phyloP scores from a whole-genome alignment of 2,797 vertebrate genomes.

The Spondyliosoma cantharus region DNA sequence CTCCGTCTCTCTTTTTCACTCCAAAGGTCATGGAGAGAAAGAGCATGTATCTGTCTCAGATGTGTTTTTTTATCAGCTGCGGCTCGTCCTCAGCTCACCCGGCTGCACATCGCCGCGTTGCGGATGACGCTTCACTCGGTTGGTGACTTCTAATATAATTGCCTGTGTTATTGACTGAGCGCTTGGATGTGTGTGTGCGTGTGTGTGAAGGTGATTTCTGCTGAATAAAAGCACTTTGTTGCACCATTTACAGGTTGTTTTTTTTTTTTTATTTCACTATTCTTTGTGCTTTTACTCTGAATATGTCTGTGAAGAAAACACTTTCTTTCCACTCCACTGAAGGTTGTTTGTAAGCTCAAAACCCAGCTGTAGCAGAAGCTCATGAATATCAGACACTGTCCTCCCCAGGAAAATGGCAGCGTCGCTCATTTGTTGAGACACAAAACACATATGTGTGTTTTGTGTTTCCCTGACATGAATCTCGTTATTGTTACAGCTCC shows the following conservation, averaged over 20 bases:
- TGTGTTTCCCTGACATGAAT: not conserved
- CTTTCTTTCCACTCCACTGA: not conserved
- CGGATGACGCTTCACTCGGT: constrained; percentile 32
- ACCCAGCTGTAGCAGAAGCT: constrained; percentile 5
- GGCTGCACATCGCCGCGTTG: constrained; percentile 17
- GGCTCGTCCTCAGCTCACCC: constrained; percentile 43
- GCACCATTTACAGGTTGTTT: constrained; percentile 8
- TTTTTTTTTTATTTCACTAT: constrained; percentile 13
- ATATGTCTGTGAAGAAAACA: constrained; percentile 9
- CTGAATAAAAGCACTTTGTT: constrained; percentile 32
- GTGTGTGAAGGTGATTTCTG: constrained; percentile 40
- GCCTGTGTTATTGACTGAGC: constrained; percentile 38
- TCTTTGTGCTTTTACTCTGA: constrained; percentile 20
- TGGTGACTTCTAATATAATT: constrained; percentile 49
- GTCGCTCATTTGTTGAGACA: not conserved
- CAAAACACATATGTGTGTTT: not conserved
- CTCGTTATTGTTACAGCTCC: not conserved
- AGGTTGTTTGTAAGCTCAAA: constrained; percentile 18
- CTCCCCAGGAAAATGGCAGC: not conserved
- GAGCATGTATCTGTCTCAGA: constrained; percentile 40
- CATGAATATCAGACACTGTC: constrained; percentile 10
- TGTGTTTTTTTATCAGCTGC: constrained; percentile 43
- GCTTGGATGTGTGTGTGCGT: constrained; percentile 14
- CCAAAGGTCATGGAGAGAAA: constrained; percentile 50
- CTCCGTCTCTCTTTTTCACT: constrained; percentile 30